These are phyloP conservation scores for Ormyrus rosae DNA, from an alignment of 2,888 invertebrate genomes.

Conservation along the genomic window DNA sequence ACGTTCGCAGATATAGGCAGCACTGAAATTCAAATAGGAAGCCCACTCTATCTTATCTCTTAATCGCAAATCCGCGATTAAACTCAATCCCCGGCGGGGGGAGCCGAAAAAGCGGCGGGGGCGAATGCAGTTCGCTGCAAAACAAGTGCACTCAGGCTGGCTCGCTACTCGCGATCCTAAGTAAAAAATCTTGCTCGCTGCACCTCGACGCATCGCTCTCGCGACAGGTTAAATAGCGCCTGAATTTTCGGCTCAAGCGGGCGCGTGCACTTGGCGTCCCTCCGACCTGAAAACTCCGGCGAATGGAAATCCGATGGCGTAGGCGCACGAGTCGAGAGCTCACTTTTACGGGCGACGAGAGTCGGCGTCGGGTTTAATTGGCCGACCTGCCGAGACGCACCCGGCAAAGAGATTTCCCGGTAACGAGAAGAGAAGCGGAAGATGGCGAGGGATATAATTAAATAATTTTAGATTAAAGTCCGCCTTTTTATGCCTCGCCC, in stretches of 20 bases:
- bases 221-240: constrained; percentile 28
- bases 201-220: neutral
- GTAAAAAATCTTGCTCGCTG: constrained; percentile 38
- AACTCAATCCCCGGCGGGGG: neutral
- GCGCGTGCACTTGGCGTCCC: constrained; percentile 11
- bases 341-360: constrained; percentile 40
- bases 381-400: neutral
- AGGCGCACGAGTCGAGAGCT: constrained; percentile 34
- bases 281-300: constrained; percentile 8
- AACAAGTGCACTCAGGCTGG: constrained; percentile 31
- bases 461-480: constrained; percentile 34
- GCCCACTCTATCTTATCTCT: too few relatives aligned
- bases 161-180: constrained; percentile 24
- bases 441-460: constrained; percentile 20
- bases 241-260: constrained; percentile 41
- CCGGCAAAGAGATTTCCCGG: constrained; percentile 6
- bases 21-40: too few relatives aligned
- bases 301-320: constrained; percentile 36
- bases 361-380: constrained; percentile 29
- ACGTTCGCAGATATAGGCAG: too few relatives aligned
- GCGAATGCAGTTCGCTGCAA: neutral
- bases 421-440: constrained; percentile 2
- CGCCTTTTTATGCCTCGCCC: neutral
- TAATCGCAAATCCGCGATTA: constrained; percentile 34
- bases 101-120: too few relatives aligned